Conservation (phyloP, 2,113 vertebrate species). For the Crotalus horridus region DNA sequence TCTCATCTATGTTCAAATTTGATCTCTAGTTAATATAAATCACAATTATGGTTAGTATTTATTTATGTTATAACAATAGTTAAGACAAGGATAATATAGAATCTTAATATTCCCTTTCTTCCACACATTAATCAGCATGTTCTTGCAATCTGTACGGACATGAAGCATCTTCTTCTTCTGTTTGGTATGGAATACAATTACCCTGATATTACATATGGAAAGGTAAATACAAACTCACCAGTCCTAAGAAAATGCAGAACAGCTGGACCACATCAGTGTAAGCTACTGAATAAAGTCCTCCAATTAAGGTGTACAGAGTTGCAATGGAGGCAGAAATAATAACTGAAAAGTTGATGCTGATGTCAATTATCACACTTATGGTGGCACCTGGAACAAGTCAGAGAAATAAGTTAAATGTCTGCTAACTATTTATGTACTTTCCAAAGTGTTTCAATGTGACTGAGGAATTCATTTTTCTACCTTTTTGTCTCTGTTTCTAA, state of each 20-base stretch:
- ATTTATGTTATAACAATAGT: not conserved
- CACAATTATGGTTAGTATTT: not conserved
- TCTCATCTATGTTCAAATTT: not conserved
- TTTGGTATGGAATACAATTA: not conserved
- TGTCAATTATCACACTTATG: conserved; percentile 92
- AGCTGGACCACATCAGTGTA: conserved; percentile 97
- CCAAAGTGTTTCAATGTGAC: not conserved
- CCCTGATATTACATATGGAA: not conserved
- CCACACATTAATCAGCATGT: not conserved
- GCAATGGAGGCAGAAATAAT: conserved; percentile 90
- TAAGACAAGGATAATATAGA: not conserved
- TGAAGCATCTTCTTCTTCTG: not conserved
- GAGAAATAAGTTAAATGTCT: not conserved
- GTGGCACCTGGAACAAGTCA: conserved; percentile 81
- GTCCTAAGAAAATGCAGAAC: conserved; percentile 93
- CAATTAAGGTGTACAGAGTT: conserved; percentile 89
- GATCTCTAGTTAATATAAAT: not conserved
- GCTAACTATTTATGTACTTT: not conserved
- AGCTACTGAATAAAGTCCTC: conserved; percentile 93
- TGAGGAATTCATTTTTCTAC: not conserved
- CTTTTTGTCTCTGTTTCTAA: not conserved
- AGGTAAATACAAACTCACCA: conserved; percentile 77
- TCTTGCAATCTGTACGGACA: not conserved
- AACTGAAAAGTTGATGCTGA: conserved; percentile 85
- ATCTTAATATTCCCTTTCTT: not conserved